phyloP scores from a whole-genome alignment of 2,797 vertebrate species.

The Acridotheres tristis region DNA sequence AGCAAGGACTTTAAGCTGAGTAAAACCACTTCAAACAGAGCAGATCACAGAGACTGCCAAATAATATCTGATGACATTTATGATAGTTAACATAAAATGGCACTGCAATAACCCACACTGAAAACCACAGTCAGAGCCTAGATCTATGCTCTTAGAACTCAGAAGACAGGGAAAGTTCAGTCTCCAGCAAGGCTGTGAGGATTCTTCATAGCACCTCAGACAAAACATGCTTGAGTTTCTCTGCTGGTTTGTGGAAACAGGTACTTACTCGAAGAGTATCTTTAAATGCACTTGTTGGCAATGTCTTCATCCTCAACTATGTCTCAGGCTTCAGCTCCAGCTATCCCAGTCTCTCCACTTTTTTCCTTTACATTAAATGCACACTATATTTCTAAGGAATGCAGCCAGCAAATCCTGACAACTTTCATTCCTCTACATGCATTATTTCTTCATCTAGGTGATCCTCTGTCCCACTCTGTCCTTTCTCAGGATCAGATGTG shows the following conservation, averaged over 20 bases:
- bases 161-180: slow-evolving; percentile 3
- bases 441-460: background rate
- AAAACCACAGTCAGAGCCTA: slow-evolving; percentile 51
- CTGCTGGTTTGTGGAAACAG: background rate
- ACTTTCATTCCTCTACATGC: background rate
- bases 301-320: background rate
- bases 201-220: background rate
- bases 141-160: background rate
- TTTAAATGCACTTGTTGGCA: background rate
- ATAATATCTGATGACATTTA: slow-evolving; percentile 59
- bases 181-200: background rate
- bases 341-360: background rate
- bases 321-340: background rate
- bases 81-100: slow-evolving; percentile 48
- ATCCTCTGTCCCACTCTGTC: background rate
- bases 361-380: background rate
- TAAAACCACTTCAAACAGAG: slow-evolving; percentile 66
- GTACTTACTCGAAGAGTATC: background rate
- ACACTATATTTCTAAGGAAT: background rate
- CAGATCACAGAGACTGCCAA: slow-evolving; percentile 46
- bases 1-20: slow-evolving; percentile 33
- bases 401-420: background rate
- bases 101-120: slow-evolving; percentile 40
- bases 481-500: background rate
- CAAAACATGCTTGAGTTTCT: background rate